These are phyloP conservation scores for Bradynema listronoti DNA, from an alignment of 1,140 invertebrate species.

Conservation along the genomic window DNA sequence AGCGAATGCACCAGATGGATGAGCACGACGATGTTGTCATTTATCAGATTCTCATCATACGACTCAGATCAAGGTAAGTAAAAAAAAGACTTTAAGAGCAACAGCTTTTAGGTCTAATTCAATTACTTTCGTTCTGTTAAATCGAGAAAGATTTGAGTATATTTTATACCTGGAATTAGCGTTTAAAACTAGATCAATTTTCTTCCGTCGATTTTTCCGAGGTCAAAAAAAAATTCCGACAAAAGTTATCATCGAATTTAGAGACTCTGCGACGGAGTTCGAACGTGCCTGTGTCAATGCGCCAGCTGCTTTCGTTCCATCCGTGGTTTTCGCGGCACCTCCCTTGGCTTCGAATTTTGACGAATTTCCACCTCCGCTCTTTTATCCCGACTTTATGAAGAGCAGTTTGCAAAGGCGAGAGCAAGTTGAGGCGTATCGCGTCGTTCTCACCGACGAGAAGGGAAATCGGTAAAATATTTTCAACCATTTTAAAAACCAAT, in stretches of 20 bases:
- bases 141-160: too few species aligned
- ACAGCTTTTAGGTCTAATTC: background rate
- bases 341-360: conserved; percentile 21
- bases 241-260: conserved; percentile 21
- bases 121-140: background rate
- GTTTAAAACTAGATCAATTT: too few species aligned
- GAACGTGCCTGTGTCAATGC: conserved; percentile 22
- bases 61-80: conserved; percentile 30
- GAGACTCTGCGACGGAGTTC: conserved; percentile 21
- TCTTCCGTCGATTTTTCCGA: conserved; percentile 8
- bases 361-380: conserved; percentile 35
- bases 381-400: conserved; percentile 40
- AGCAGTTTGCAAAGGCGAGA: conserved; percentile 27
- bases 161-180: too few species aligned
- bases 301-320: conserved; percentile 13
- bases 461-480: conserved; percentile 38
- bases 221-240: conserved; percentile 11
- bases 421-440: conserved; percentile 26
- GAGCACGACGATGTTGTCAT: conserved; percentile 31
- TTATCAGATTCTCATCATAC: conserved; percentile 32
- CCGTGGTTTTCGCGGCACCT: conserved; percentile 32
- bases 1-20: conserved; percentile 30
- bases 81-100: background rate
- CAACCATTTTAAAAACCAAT: background rate
- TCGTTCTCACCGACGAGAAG: conserved; percentile 39